These are phyloP conservation scores for Geophilus truncorum DNA, from an alignment of 2,888 invertebrate species.

Conservation along the genomic window DNA sequence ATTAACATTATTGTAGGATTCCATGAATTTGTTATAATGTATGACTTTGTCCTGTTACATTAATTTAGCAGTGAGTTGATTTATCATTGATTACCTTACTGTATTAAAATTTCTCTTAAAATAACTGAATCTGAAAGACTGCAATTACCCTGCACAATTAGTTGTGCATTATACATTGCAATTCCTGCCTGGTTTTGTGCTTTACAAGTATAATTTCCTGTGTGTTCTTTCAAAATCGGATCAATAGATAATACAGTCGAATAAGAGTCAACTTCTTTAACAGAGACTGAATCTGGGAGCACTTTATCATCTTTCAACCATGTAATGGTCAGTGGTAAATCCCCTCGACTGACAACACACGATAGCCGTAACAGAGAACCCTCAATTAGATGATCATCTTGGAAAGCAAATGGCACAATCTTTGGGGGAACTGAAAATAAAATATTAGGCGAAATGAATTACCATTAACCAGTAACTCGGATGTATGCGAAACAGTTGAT, in stretches of 20 bases:
- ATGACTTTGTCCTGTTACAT: no score
- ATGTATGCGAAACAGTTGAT: neutral
- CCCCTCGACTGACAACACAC: neutral
- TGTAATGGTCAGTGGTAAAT: neutral
- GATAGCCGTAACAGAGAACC: neutral
- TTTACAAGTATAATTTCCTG: neutral
- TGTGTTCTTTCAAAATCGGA: neutral
- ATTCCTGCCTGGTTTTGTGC: slow-evolving; percentile 20
- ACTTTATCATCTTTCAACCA: neutral
- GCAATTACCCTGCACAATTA: neutral
- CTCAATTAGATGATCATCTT: neutral
- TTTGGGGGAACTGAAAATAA: slow-evolving; percentile 20
- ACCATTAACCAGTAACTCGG: neutral
- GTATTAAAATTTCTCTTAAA: no score
- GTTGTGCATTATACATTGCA: neutral
- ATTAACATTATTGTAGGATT: no score
- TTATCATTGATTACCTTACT: no score
- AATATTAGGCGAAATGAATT: neutral
- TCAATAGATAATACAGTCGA: slow-evolving; percentile 25
- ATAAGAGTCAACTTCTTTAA: neutral
- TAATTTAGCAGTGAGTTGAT: no score
- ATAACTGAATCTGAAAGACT: no score
- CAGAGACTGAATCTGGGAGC: neutral
- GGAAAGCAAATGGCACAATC: neutral
- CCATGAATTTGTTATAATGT: no score